phyloP scores from a whole-genome alignment of 1,140 invertebrate genomes.

The Philopotamus ludificatus region DNA sequence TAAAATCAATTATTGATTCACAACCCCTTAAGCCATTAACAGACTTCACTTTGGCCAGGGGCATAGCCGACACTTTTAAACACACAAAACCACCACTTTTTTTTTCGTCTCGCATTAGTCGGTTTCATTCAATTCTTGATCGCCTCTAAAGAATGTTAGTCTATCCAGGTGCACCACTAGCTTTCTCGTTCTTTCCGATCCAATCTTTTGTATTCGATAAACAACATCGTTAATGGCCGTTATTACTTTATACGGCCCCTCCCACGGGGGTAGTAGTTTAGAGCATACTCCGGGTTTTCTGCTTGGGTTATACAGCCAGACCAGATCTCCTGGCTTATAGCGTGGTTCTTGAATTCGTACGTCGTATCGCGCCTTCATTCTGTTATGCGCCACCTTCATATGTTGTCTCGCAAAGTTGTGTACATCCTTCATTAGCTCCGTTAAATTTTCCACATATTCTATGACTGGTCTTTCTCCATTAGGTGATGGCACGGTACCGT shows the following conservation, averaged over 20 bases:
- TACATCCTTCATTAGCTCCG: background rate
- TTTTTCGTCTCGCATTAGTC: too few species aligned
- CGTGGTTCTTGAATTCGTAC: background rate
- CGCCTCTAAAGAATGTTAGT: too few species aligned
- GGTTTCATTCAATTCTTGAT: too few species aligned
- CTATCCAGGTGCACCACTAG: background rate
- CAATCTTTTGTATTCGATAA: background rate
- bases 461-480: background rate
- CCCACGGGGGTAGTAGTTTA: background rate
- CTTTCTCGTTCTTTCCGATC: background rate
- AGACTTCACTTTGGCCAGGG: too few species aligned
- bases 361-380: background rate
- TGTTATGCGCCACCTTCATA: background rate
- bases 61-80: too few species aligned
- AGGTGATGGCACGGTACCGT: background rate
- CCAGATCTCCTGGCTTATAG: background rate
- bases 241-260: background rate
- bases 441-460: background rate
- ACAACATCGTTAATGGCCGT: background rate
- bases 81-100: too few species aligned
- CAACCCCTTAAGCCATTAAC: too few species aligned
- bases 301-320: background rate
- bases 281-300: background rate
- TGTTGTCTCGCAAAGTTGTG: background rate
- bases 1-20: too few species aligned